Percentiles rank a stretch among this genome's conserved stretches.
Conservation (phyloP, 2,888 invertebrate genomes). For the Agrotis ipsilon region DNA sequence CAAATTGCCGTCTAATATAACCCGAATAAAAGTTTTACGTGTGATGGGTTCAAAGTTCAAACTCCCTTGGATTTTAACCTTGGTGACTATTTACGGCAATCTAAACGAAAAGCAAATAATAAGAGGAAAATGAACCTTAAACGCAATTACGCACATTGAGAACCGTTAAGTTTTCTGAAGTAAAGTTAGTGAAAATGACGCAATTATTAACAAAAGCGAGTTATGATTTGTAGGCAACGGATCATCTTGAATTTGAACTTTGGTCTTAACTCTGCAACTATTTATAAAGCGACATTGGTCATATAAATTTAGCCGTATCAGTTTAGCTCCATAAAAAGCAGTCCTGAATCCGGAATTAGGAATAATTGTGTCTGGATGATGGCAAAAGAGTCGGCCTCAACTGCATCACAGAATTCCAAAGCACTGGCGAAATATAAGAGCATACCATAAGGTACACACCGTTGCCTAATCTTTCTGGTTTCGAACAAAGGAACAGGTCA, state of each 20-base stretch:
- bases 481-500: neutral
- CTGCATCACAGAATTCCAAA: no score
- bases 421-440: no score
- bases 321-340: neutral
- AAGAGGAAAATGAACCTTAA: conserved; percentile 30
- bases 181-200: conserved; percentile 22
- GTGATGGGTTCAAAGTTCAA: conserved; percentile 55
- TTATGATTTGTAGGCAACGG: conserved; percentile 3
- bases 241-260: neutral
- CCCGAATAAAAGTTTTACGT: conserved; percentile 44
- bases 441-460: no score
- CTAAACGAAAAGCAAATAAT: conserved; percentile 14
- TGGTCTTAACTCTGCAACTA: neutral
- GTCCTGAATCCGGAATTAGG: no score
- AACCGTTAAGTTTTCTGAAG: conserved; percentile 29
- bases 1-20: conserved; percentile 36
- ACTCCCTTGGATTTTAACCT: conserved; percentile 27
- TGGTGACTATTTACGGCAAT: conserved; percentile 17
- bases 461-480: no score
- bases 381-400: no score
- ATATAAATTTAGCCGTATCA: neutral
- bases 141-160: conserved; percentile 11
- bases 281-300: neutral
- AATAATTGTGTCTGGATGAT: no score
- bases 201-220: conserved; percentile 20